A percentile compares a stretch with the other conserved stretches of the same genome.
phyloP scores from a whole-genome alignment of 2,888 invertebrate species.

The Heteromurus nitidus region DNA sequence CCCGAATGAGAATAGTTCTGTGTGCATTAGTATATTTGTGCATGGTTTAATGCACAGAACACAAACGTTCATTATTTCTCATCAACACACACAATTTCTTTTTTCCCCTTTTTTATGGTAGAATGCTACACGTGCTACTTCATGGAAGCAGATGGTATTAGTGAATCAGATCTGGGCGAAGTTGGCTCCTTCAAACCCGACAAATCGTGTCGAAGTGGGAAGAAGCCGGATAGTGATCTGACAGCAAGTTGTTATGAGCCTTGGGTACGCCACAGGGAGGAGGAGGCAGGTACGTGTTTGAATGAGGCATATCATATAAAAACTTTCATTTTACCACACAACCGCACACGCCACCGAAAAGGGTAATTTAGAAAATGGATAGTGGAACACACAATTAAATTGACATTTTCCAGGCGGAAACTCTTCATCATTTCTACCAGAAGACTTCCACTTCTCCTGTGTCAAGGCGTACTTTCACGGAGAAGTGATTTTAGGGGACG shows the following conservation, averaged over 20 bases:
- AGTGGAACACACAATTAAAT: background rate
- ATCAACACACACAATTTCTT: too few relatives aligned
- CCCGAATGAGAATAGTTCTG: too few relatives aligned
- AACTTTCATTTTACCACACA: background rate
- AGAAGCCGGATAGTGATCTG: background rate
- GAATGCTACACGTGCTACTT: conserved; percentile 14
- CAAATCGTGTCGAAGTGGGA: conserved; percentile 3
- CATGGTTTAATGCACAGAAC: too few relatives aligned
- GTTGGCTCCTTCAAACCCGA: background rate
- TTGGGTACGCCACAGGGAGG: background rate
- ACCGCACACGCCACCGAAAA: background rate
- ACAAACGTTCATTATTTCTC: too few relatives aligned
- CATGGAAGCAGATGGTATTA: background rate
- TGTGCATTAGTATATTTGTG: too few relatives aligned
- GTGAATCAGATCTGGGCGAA: background rate
- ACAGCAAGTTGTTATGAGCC: background rate
- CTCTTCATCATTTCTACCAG: too few relatives aligned
- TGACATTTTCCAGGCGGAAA: too few relatives aligned
- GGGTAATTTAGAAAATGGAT: background rate
- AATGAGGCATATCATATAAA: background rate
- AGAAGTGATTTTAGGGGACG: background rate
- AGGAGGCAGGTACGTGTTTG: background rate
- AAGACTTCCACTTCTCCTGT: too few relatives aligned
- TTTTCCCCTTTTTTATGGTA: too few relatives aligned
- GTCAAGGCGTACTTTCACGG: background rate